Conservation (phyloP, 2,113 vertebrate species). For the Sturnus vulgaris region DNA sequence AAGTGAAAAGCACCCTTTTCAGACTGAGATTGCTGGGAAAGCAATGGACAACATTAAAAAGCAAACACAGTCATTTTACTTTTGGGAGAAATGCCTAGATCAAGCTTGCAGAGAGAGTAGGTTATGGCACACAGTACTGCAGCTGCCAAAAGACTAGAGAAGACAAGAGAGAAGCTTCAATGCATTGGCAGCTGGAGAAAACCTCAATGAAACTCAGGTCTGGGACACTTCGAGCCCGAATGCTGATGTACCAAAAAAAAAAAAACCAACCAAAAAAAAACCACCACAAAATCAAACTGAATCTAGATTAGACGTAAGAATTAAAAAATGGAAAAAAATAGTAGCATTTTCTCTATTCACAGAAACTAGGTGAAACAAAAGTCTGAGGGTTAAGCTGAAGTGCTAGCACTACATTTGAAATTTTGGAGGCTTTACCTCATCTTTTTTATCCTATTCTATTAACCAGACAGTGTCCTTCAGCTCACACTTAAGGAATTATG, state of each 20-base stretch:
- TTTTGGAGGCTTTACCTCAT: not conserved
- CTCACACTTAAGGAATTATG: not conserved
- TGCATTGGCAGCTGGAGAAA: not conserved
- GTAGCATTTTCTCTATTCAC: not conserved
- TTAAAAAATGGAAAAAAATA: not conserved
- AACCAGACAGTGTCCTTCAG: not conserved
- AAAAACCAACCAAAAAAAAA: too few species aligned
- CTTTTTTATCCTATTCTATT: not conserved
- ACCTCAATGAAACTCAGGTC: not conserved
- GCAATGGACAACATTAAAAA: constrained; percentile 2
- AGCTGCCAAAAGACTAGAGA: not conserved
- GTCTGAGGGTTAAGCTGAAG: not conserved
- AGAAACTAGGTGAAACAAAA: not conserved
- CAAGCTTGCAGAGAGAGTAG: not conserved
- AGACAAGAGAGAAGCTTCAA: not conserved
- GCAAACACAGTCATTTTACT: not conserved
- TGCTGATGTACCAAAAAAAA: not conserved
- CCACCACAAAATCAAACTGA: not conserved
- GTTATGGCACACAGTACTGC: not conserved
- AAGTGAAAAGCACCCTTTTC: constrained; percentile 1
- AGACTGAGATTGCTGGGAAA: not conserved
- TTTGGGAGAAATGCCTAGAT: constrained; percentile 17
- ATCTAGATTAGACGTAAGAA: not conserved
- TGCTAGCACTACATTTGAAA: not conserved
- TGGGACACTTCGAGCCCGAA: not conserved